Base-by-base conservation (phyloP, 2,797 vertebrate species). In the Poeciliopsis gracilis region DNA sequence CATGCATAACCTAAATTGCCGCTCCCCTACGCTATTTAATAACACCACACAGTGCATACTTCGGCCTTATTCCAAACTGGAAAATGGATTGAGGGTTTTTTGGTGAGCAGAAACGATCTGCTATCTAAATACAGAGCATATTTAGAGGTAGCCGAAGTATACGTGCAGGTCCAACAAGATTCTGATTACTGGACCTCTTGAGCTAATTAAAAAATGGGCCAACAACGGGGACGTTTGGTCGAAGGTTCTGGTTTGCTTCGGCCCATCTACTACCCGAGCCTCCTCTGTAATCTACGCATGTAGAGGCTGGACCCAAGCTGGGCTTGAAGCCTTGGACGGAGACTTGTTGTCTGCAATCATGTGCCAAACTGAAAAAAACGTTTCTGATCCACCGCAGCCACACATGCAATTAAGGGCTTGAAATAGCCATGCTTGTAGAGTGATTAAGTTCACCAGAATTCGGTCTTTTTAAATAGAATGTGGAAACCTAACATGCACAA, bases 271-370 rank as follows among this genome's bases (percentile, higher is more conserved):
- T 75, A 36, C 66, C 80, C 51, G 72, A 83, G 88, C 89, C 89
- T 86, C 79, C 89, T 94, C 91, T 94, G 88, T 94, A 93, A 94
- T 94, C 92, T 92, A 69, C 74, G 82, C 74, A 76, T 78, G 80
- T n/a, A 76, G 76, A 88, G 81, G 81, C 81, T 73, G 85, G 91
- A 87, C 89, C 84, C 61, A 53, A 82, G 82, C 82, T 90, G 88
- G 90, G 88, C 84, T 83, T 36, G 76, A 71, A 91, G 92, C 90
- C 90, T 89, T 86, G 88, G 85, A 89, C 84, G 91, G 91, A 92
- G 92, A 92, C 91, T 80, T 86, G 87, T 82, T 89, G 90, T 93
- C 92, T 92, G 89, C 88, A 82, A 86, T 13, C 69, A 67, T 76
- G 83, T 84, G 87, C 90, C 92, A 92, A 91, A 87, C 77, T 81